These are phyloP conservation scores for Probaryconus sp. DNA, from an alignment of 1,140 invertebrate species.

Conservation along the genomic window DNA sequence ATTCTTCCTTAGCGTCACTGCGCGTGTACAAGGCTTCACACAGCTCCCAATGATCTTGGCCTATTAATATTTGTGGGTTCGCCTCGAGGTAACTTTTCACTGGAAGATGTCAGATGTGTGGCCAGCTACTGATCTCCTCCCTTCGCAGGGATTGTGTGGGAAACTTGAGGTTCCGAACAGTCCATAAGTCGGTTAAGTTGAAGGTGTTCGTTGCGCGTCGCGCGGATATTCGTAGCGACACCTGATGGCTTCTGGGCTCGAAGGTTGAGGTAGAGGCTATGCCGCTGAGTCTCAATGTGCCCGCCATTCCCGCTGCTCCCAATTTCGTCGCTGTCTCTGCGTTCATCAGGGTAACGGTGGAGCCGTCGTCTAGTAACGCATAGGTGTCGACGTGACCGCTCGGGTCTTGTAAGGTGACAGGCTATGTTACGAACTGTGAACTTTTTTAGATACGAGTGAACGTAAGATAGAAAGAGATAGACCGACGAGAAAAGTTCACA, in stretches of 20 bases:
- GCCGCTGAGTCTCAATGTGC: background rate
- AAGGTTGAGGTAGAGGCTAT: no score
- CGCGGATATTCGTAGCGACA: background rate
- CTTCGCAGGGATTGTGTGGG: background rate
- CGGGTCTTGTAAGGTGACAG: background rate
- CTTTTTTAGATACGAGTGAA: no score
- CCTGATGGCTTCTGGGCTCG: background rate
- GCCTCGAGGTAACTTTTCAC: background rate
- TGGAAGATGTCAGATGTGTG: background rate
- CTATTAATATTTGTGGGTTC: background rate
- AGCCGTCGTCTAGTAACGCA: slow-evolving; percentile 13
- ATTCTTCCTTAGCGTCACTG: background rate
- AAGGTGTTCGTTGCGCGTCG: background rate
- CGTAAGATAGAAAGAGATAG: no score
- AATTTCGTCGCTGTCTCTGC: background rate
- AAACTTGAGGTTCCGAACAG: background rate
- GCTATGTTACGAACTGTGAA: no score
- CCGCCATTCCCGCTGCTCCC: background rate
- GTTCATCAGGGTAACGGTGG: slow-evolving; percentile 3
- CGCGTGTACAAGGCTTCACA: background rate
- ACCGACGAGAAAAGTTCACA: no score
- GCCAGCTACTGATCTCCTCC: background rate
- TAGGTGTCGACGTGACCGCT: background rate
- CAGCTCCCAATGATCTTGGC: slow-evolving; percentile 7
- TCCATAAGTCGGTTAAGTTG: background rate